A percentile compares a stretch with the other conserved stretches of the same genome.
phyloP scores from a whole-genome alignment of 2,113 vertebrate genomes.

The Mustelus asterias region DNA sequence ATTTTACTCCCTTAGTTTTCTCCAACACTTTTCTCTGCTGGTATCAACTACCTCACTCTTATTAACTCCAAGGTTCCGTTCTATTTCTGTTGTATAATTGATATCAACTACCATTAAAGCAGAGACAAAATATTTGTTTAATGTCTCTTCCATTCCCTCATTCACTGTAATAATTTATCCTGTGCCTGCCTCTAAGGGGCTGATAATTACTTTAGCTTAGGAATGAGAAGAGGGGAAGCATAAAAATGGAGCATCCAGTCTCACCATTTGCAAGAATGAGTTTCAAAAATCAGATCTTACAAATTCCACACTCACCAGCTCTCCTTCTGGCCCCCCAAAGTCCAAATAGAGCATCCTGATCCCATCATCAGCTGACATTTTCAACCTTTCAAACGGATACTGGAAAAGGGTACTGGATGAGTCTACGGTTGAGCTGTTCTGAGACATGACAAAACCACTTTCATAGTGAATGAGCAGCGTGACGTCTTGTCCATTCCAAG shows the following conservation, averaged over 20 bases:
- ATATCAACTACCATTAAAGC: neutral
- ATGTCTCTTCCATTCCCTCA: neutral
- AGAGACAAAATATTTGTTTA: neutral
- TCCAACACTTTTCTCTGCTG: no score
- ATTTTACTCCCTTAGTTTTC: no score
- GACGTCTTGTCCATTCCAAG: constrained; percentile 73
- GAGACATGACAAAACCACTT: constrained; percentile 78
- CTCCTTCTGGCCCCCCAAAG: constrained; percentile 89
- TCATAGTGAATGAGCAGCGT: constrained; percentile 89
- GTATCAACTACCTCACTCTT: neutral
- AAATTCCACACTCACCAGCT: constrained; percentile 69
- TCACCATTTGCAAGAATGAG: neutral
- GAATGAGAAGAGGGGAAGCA: neutral
- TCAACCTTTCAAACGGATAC: constrained; percentile 89
- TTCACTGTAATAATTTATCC: neutral
- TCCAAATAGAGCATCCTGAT: constrained; percentile 86
- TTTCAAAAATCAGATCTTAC: neutral
- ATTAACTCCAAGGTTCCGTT: neutral
- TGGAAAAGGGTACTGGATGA: constrained; percentile 64
- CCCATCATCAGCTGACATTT: constrained; percentile 85
- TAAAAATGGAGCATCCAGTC: neutral
- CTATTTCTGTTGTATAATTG: neutral
- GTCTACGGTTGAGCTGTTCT: constrained; percentile 57
- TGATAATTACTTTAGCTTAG: neutral
- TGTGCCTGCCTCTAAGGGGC: neutral